These are phyloP conservation scores for Hyperoplus immaculatus DNA, from an alignment of 2,797 vertebrate species.

Conservation along the genomic window DNA sequence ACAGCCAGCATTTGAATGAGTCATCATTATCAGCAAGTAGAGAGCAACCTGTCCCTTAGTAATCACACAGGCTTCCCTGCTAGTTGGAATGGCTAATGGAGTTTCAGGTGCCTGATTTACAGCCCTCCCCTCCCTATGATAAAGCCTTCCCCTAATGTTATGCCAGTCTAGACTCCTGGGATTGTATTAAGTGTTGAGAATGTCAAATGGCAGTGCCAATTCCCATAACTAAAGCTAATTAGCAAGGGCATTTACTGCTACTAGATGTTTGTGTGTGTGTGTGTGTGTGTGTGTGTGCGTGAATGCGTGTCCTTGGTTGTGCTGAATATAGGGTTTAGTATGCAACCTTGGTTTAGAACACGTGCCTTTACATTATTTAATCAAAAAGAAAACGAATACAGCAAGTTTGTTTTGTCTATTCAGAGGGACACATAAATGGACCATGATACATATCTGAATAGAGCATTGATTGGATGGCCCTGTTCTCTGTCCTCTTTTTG, in stretches of 20 bases:
- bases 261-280: conserved; percentile 20
- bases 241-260: conserved; percentile 56
- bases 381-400: conserved; percentile 1
- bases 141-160: conserved; percentile 63
- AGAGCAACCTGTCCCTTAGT: conserved; percentile 50
- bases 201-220: conserved; percentile 68
- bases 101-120: conserved; percentile 78
- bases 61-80: conserved; percentile 65
- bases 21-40: conserved; percentile 63
- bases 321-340: conserved; percentile 2
- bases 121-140: conserved; percentile 45
- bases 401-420: conserved; percentile 1
- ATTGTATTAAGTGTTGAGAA: conserved; percentile 70
- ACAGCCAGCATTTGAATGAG: conserved; percentile 46
- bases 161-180: conserved; percentile 62
- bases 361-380: neutral
- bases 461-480: neutral
- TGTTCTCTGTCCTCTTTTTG: conserved; percentile 10
- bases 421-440: neutral
- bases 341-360: conserved; percentile 4
- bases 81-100: conserved; percentile 69
- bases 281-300: conserved; percentile 21
- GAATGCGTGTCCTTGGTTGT: conserved; percentile 23
- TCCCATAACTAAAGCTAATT: conserved; percentile 75
- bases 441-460: neutral